Evolutionary conservation across 1,140 invertebrate genomes (phyloP).

Genomic region (Drosophila mojavensis): DNA sequence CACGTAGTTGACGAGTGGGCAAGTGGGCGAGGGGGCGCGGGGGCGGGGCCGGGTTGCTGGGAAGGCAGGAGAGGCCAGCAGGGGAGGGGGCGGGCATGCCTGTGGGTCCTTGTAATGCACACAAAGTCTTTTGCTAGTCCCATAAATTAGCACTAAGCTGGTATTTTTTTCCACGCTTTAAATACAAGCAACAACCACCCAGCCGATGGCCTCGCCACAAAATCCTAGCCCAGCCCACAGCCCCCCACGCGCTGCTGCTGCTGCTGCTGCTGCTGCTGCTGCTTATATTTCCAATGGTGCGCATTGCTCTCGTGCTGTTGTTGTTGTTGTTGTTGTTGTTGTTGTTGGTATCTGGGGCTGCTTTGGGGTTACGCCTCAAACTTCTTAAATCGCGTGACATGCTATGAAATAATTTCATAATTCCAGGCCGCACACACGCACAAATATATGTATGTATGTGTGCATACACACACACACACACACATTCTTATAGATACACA

Average conservation of each 20-base stretch:
- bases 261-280: background rate
- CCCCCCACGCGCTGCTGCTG: background rate
- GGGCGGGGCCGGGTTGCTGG: background rate
- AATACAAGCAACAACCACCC: background rate
- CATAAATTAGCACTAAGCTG: constrained; percentile 23
- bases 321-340: constrained; percentile 3
- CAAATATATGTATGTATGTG: background rate
- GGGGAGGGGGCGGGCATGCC: background rate
- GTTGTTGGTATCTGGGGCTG: constrained; percentile 8
- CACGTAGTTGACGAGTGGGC: background rate
- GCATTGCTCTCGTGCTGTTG: constrained; percentile 2
- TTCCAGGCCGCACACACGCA: constrained; percentile 48
- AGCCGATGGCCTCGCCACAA: background rate
- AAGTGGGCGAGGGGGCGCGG: background rate
- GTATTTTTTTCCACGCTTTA: background rate
- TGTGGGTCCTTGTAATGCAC: constrained; percentile 11
- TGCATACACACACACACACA: constrained; percentile 1
- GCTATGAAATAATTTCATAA: constrained; percentile 63
- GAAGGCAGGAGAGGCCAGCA: background rate
- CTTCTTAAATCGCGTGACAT: constrained; percentile 70
- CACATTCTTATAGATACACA: constrained; percentile 43
- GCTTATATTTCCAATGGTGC: constrained; percentile 1
- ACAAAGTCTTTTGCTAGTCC: constrained; percentile 6
- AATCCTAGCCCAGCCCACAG: background rate
- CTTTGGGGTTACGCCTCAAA: constrained; percentile 22